phyloP scores from a whole-genome alignment of 1,140 invertebrate species.

The Heliconius congener region DNA sequence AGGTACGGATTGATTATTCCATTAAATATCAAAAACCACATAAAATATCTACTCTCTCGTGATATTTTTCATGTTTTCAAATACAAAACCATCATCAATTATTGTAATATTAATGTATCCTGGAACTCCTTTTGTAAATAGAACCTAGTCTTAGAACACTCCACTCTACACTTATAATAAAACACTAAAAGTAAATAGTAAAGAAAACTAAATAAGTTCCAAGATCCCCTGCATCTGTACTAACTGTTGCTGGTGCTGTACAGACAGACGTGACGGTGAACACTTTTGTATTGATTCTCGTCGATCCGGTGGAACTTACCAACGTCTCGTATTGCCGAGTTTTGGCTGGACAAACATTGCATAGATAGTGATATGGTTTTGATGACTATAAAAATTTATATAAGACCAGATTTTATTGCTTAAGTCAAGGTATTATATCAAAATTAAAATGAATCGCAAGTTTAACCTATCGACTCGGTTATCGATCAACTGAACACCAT shows the following conservation, averaged over 20 bases:
- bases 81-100: too few relatives aligned
- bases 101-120: too few relatives aligned
- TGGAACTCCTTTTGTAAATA: too few relatives aligned
- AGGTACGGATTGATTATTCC: too few relatives aligned
- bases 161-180: background rate
- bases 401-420: background rate
- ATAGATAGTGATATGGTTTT: background rate
- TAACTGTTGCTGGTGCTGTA: slow-evolving; percentile 67
- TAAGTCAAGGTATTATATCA: too few relatives aligned
- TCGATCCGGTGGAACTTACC: slow-evolving; percentile 50
- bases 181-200: background rate
- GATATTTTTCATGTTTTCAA: too few relatives aligned
- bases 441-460: too few relatives aligned
- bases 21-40: too few relatives aligned
- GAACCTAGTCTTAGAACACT: background rate
- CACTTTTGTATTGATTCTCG: slow-evolving; percentile 78
- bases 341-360: slow-evolving; percentile 21
- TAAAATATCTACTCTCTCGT: too few relatives aligned
- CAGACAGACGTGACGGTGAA: slow-evolving; percentile 65
- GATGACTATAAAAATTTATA: background rate
- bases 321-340: slow-evolving; percentile 13
- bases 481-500: too few relatives aligned
- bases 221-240: slow-evolving; percentile 47
- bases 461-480: too few relatives aligned
- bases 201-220: background rate